Base-by-base conservation (phyloP, 2,797 vertebrate species). In the Miichthys miiuy region DNA sequence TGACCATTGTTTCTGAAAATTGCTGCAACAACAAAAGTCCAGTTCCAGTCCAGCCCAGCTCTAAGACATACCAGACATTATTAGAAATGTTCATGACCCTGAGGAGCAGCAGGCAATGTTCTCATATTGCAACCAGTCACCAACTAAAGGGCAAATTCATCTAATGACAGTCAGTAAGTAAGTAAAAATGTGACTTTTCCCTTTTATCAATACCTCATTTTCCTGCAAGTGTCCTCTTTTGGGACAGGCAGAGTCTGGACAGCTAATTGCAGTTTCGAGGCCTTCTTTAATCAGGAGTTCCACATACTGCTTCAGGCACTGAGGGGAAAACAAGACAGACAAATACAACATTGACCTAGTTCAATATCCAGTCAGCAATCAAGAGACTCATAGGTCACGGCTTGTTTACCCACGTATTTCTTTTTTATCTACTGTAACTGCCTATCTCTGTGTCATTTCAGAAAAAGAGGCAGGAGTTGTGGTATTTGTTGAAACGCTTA, bases 291-390 rank as follows among this genome's bases (percentile, higher is more conserved):
- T 99, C 88, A 99, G 93, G 91, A 99, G 96, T 85, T 99, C 98
- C 89, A 99, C 97, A 41, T 99, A 99, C 94, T 99, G 98, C 94
- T 98, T 99, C 93, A 99, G 97, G 97, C 98, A 99, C 98, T 99
- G 91, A 63, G 4, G 72, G 72, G 84, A 66, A 38, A 65, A 87
- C 77, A 18, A 76, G 41, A 68, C n/a, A 77, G 48, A 68, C n/a
- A 80, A 67, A 57, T 18, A 62, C 21, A 25, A 27, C 9, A 62
- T 41, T 74, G 62, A 85, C n/a, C 23, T 8, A 56, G 11, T 80
- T 77, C 57, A 85, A 67, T 50, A 51, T 47, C 62, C 46, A 65
- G 60, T 68, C 44, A 55, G 54, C 27, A 38, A 38, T 38, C 8
- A 38, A 38, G 8, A 38, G 34, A 38, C 34, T 38, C 34, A 38